Conservation (phyloP, 2,113 vertebrate genomes). For the Odocoileus virginianus region DNA sequence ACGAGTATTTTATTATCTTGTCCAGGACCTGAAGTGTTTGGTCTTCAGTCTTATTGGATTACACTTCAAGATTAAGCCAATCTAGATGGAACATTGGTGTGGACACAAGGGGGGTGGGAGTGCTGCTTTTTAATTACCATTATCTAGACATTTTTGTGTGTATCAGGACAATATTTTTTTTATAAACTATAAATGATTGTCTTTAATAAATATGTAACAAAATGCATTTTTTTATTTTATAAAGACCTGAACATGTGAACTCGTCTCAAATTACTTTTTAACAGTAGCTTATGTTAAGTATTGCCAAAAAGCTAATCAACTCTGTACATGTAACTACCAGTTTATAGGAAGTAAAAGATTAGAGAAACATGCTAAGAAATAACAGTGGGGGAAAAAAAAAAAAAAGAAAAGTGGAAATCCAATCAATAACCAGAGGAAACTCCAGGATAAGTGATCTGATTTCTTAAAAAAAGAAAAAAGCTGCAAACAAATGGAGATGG, state of each 20-base stretch:
- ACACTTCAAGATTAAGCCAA: slow-evolving; percentile 99
- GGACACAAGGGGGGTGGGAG: slow-evolving; percentile 54
- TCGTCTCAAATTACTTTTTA: not conserved
- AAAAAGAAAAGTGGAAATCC: not conserved
- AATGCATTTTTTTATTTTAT: slow-evolving; percentile 38
- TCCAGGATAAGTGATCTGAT: not conserved
- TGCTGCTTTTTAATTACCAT: slow-evolving; percentile 59
- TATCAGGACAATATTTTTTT: slow-evolving; percentile 69
- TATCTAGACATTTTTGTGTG: slow-evolving; percentile 75
- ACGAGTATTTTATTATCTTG: slow-evolving; percentile 98
- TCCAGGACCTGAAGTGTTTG: slow-evolving; percentile 98
- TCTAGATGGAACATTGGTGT: slow-evolving; percentile 81
- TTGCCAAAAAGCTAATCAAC: not conserved
- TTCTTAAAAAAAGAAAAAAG: not conserved
- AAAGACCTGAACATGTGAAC: not conserved
- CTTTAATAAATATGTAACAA: slow-evolving; percentile 77
- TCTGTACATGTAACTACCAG: not conserved
- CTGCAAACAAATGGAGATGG: not conserved
- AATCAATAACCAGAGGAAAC: not conserved
- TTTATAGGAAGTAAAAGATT: slow-evolving; percentile 29
- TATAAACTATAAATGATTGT: slow-evolving; percentile 69
- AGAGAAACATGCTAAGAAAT: not conserved
- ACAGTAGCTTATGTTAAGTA: not conserved
- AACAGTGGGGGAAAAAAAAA: not conserved
- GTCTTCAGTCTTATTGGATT: slow-evolving; percentile 99